Percentiles rank a stretch among this genome's conserved stretches.
Conservation (phyloP, 2,888 invertebrate species). For the Anthrax anthrax region DNA sequence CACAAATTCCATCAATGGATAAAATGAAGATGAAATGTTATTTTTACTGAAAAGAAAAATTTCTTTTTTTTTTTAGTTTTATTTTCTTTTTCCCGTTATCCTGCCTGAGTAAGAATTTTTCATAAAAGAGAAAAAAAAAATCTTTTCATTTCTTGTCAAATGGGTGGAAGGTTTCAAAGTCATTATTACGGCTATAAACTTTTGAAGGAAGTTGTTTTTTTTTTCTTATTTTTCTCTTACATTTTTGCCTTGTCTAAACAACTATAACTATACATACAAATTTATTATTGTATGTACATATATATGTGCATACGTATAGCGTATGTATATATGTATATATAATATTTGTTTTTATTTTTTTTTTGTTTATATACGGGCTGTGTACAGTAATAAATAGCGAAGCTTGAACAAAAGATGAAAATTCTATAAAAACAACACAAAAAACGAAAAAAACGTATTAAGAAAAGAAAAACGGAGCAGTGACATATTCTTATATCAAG, state of each 20-base stretch:
- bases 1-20: background rate
- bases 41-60: background rate
- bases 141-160: background rate
- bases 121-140: background rate
- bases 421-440: background rate
- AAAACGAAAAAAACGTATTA: no score
- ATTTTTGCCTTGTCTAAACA: background rate
- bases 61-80: background rate
- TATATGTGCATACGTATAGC: background rate
- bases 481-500: background rate
- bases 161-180: conserved; percentile 1
- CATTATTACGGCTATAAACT: conserved; percentile 6
- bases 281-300: background rate
- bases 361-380: background rate
- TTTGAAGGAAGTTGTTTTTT: conserved; percentile 1
- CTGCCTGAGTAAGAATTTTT: background rate
- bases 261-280: background rate
- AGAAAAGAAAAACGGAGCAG: conserved; percentile 1
- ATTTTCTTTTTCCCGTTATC: background rate
- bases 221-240: background rate
- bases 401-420: background rate
- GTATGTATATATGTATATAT: no score
- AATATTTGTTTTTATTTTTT: background rate
- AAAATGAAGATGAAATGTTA: no score
- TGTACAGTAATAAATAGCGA: background rate